These are phyloP conservation scores for Pseudomyrmex concolor DNA, from an alignment of 1,140 invertebrate species.

Conservation along the genomic window DNA sequence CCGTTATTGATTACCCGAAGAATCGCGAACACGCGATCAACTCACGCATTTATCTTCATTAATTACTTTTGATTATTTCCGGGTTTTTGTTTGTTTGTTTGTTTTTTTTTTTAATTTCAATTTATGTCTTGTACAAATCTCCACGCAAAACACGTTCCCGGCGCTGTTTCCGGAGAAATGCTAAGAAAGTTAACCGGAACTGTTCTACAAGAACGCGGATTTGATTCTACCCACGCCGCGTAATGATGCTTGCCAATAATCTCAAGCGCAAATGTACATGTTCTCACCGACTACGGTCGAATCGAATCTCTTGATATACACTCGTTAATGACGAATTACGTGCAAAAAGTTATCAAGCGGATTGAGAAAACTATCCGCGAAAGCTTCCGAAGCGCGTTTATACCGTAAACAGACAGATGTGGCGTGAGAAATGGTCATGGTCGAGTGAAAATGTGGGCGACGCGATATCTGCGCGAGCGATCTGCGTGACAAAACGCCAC, in stretches of 20 bases:
- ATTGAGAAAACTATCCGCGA: constrained; percentile 21
- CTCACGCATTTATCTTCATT: neutral
- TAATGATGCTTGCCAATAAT: constrained; percentile 6
- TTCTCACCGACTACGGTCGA: constrained; percentile 9
- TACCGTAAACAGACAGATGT: constrained; percentile 4
- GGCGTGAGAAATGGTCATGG: constrained; percentile 23
- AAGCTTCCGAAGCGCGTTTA: constrained; percentile 3
- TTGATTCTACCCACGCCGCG: constrained; percentile 36
- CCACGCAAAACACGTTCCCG: neutral
- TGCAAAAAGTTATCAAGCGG: constrained; percentile 24
- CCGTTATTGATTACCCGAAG: constrained; percentile 32
- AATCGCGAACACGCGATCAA: constrained; percentile 16
- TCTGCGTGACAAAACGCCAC: constrained; percentile 38
- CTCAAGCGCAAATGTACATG: constrained; percentile 17
- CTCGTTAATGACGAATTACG: constrained; percentile 31
- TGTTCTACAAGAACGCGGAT: neutral
- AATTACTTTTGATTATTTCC: neutral
- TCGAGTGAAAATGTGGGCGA: constrained; percentile 32
- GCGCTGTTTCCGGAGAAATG: neutral
- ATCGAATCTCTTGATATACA: constrained; percentile 14
- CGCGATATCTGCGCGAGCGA: constrained; percentile 47
- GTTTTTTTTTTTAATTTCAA: too few species aligned
- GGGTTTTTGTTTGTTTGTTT: neutral
- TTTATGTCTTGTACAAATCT: neutral
- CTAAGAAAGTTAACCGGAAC: neutral